Evolutionary conservation across 2,797 vertebrate species (phyloP), one percentile per base, ranked within the genome.

Genomic region (Malacoraja senta): DNA sequence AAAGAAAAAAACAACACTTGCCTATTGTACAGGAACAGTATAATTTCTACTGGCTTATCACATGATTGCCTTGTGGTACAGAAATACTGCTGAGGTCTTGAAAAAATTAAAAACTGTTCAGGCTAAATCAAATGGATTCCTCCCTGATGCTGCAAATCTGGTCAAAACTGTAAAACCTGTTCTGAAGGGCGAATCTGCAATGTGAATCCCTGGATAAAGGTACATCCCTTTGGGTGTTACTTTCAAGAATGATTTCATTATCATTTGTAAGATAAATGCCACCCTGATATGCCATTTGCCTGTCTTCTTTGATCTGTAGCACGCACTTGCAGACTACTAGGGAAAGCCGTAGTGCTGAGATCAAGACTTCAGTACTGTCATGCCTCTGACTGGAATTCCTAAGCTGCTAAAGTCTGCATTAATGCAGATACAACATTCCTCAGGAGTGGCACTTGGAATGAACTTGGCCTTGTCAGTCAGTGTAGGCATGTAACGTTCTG

Each of bases 221-320:
- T 53, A 74, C 35, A 76, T 71, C 90, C 90, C 90, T 58, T 92
- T 58, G 35, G 90, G 19, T 44, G 29, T 58, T 74, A 44, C 44
- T 92, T 92, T 92, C 90, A 92, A 76, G 71, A 53, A 76, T 76
- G 90, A 92, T 92, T 58, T 76, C 90, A 92, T 92, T 53, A 92
- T 76, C 24, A 72, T 74, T 74, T 88, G 84, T 88, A 88, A 88
- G 84, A 88, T 68, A 88, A 35, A 63, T 63, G 26, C 72, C 38
- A 92, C 90, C 90, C 72, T 76, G 90, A 76, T 92, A n/a, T 92
- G 24, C 90, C 90, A 92, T 74, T 26, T 74, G 90, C 38, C 90
- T 92, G 71, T 53, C 68, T 88, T 88, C 84, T 92, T 92, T 92
- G 71, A 74, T 76, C 63, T 35, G 68, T 63, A 35, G 61, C 90